phyloP scores from a whole-genome alignment of 2,888 invertebrate species.

The Allacma fusca region DNA sequence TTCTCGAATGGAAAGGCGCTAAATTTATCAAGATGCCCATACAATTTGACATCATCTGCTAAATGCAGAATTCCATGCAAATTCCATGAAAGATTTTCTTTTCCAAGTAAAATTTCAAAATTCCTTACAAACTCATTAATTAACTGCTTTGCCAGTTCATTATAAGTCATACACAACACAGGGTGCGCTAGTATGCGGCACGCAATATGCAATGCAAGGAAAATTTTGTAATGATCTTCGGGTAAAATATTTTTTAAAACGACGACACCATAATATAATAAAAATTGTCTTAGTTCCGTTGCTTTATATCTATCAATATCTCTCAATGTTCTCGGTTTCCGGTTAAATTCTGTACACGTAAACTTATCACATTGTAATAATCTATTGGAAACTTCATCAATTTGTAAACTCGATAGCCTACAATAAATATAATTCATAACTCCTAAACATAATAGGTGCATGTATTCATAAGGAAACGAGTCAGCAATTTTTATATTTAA shows the following conservation, averaged over 20 bases:
- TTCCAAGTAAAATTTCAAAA: neutral
- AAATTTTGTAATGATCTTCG: slow-evolving; percentile 45
- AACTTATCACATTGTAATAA: slow-evolving; percentile 6
- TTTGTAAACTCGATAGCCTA: neutral
- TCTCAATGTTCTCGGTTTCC: slow-evolving; percentile 57
- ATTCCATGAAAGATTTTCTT: neutral
- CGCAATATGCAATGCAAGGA: slow-evolving; percentile 33
- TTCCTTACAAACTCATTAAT: neutral
- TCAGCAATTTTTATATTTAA: slow-evolving; percentile 26
- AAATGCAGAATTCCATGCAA: neutral
- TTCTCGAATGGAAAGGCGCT: neutral
- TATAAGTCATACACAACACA: neutral
- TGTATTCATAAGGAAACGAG: slow-evolving; percentile 36
- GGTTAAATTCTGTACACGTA: slow-evolving; percentile 54
- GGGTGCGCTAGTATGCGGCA: slow-evolving; percentile 22
- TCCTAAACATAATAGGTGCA: slow-evolving; percentile 40
- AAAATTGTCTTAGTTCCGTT: slow-evolving; percentile 61
- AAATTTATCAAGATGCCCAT: neutral
- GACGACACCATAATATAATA: slow-evolving; percentile 61
- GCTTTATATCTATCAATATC: slow-evolving; percentile 62
- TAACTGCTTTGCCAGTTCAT: neutral
- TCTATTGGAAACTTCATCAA: neutral
- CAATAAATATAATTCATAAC: slow-evolving; percentile 21
- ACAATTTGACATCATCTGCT: neutral
- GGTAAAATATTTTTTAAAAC: slow-evolving; percentile 52